Percentiles rank a stretch among this genome's conserved stretches.
Conservation (phyloP, 1,140 invertebrate species). For the Teleogryllus occipitalis region DNA sequence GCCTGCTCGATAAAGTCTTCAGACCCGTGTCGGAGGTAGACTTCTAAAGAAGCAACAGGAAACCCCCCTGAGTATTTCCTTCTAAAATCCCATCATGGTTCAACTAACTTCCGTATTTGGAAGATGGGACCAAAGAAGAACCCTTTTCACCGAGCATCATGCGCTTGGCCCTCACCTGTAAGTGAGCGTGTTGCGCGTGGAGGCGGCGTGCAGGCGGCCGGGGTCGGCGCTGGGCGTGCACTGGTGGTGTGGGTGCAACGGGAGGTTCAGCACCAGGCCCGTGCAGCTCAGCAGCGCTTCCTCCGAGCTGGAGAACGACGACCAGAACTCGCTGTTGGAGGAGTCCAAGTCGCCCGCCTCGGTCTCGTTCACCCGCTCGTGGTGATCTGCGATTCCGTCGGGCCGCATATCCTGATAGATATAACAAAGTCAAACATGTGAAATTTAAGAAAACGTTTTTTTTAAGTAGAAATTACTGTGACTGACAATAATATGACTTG, state of each 20-base stretch:
- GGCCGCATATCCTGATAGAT: slow-evolving; percentile 17
- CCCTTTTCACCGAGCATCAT: too few species aligned
- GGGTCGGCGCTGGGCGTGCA: slow-evolving; percentile 41
- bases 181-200: slow-evolving; percentile 51
- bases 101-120: too few species aligned
- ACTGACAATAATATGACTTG: too few species aligned
- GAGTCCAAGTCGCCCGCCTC: slow-evolving; percentile 46
- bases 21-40: too few species aligned
- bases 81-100: too few species aligned
- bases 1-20: too few species aligned
- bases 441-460: too few species aligned
- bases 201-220: slow-evolving; percentile 38
- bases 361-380: slow-evolving; percentile 47
- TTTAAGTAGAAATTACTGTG: too few species aligned
- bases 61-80: too few species aligned
- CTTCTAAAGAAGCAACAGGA: too few species aligned
- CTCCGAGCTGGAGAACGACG: slow-evolving; percentile 67
- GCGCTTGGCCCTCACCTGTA: slow-evolving; percentile 42
- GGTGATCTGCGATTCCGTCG: slow-evolving; percentile 24
- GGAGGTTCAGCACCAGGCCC: slow-evolving; percentile 61
- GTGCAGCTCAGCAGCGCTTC: slow-evolving; percentile 63
- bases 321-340: slow-evolving; percentile 68
- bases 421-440: too few species aligned
- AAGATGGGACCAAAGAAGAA: too few species aligned
- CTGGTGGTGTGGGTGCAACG: slow-evolving; percentile 49